A percentile compares a stretch with the other conserved stretches of the same genome.
These are phyloP conservation scores for Cotesia congregata DNA, from an alignment of 2,888 invertebrate species.

Conservation along the genomic window DNA sequence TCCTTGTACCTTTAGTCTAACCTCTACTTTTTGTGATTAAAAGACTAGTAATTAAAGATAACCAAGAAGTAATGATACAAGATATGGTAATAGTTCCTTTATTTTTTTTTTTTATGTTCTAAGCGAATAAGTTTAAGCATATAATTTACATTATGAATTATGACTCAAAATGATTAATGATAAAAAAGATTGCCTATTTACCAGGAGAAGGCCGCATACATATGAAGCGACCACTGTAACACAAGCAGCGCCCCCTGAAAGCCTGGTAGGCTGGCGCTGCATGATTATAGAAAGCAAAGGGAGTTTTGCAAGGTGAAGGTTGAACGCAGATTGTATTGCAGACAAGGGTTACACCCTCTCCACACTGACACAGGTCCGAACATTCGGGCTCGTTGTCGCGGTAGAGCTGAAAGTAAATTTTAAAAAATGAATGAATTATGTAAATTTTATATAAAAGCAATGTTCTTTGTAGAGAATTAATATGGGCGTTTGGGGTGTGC, in stretches of 20 bases:
- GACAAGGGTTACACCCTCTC: slow-evolving; percentile 81
- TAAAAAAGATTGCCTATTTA: slow-evolving; percentile 61
- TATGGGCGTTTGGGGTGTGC: too few relatives aligned
- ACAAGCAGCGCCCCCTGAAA: slow-evolving; percentile 88
- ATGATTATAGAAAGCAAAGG: slow-evolving; percentile 91
- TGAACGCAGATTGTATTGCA: slow-evolving; percentile 93
- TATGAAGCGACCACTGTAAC: slow-evolving; percentile 92
- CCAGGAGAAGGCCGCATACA: slow-evolving; percentile 88
- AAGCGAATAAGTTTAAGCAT: too few relatives aligned
- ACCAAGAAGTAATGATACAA: too few relatives aligned
- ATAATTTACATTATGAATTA: too few relatives aligned
- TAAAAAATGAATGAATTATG: not conserved
- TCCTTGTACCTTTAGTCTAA: too few relatives aligned
- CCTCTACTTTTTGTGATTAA: too few relatives aligned
- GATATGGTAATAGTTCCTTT: too few relatives aligned
- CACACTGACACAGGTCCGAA: slow-evolving; percentile 91
- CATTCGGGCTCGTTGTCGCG: slow-evolving; percentile 90
- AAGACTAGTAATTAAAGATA: too few relatives aligned
- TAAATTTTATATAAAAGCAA: too few relatives aligned
- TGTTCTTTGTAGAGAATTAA: too few relatives aligned
- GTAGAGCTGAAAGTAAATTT: slow-evolving; percentile 75
- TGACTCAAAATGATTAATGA: not conserved
- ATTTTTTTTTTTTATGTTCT: too few relatives aligned
- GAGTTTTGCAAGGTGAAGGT: slow-evolving; percentile 87
- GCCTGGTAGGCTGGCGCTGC: slow-evolving; percentile 92